Evolutionary conservation across 2,797 vertebrate species (phyloP).

Genomic region (Calcarius lapponicus): DNA sequence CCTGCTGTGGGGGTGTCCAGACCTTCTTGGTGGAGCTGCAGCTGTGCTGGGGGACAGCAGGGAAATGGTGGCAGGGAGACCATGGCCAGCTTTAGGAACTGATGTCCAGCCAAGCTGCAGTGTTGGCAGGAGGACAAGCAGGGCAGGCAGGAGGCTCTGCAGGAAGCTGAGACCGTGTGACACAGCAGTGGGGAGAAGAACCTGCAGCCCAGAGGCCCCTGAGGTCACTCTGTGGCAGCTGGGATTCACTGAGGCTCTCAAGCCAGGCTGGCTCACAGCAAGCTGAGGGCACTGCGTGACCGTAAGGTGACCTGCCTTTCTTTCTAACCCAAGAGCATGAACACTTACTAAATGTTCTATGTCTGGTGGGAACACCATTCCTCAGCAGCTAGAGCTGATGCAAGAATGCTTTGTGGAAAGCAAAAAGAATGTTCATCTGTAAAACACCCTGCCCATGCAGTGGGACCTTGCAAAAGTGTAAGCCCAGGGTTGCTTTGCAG

Average conservation of each 20-base stretch:
- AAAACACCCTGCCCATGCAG: not conserved
- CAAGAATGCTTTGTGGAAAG: not conserved
- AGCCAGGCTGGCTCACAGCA: not conserved
- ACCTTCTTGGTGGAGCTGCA: not conserved
- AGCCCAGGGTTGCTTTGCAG: not conserved
- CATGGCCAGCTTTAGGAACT: not conserved
- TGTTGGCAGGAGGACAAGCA: not conserved
- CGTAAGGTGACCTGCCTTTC: not conserved
- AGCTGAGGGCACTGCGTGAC: not conserved
- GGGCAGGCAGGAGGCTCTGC: not conserved
- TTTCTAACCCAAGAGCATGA: not conserved
- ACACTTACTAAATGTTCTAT: not conserved
- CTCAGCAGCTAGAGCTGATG: not conserved
- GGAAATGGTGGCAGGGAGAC: not conserved
- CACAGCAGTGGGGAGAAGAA: not conserved
- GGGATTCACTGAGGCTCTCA: constrained; percentile 3
- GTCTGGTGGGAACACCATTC: not conserved
- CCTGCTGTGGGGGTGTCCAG: not conserved
- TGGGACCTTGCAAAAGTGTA: not conserved
- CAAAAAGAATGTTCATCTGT: not conserved
- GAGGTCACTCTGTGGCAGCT: not conserved
- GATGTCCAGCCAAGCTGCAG: not conserved
- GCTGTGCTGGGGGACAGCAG: not conserved
- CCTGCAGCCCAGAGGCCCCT: constrained; percentile 27
- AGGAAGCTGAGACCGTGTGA: not conserved